Evolutionary conservation across 2,888 invertebrate genomes (phyloP).

Genomic region (Pristionchus arcanus): DNA sequence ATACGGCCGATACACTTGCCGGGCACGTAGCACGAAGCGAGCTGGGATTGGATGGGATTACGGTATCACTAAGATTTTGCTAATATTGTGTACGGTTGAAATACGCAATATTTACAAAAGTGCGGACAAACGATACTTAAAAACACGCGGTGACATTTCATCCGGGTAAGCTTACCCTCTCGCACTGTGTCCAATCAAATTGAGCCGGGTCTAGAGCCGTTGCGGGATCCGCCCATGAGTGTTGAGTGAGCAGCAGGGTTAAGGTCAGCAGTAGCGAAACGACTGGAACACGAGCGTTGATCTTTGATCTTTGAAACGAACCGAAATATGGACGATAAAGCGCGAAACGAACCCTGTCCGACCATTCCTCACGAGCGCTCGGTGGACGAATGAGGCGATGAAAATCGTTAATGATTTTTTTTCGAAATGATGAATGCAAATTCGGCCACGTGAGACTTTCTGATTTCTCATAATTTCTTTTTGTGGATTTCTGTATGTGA

Average conservation of each 20-base stretch:
- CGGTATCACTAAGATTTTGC: too few relatives aligned
- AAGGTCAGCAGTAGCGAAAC: background rate
- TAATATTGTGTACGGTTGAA: too few relatives aligned
- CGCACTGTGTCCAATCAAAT: background rate
- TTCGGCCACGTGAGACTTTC: too few relatives aligned
- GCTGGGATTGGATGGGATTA: background rate
- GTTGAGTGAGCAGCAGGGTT: background rate
- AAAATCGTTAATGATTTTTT: background rate
- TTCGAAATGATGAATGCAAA: background rate
- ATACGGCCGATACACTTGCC: background rate
- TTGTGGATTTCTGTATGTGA: background rate
- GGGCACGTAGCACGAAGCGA: background rate
- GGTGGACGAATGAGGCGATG: background rate
- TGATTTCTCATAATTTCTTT: background rate
- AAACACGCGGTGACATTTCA: too few relatives aligned
- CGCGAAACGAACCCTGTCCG: background rate
- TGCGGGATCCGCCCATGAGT: background rate
- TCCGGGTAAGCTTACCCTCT: background rate
- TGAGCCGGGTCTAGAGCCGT: background rate
- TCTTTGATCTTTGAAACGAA: background rate
- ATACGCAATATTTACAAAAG: too few relatives aligned
- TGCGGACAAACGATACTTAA: too few relatives aligned
- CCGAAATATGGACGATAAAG: background rate
- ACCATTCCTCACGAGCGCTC: background rate
- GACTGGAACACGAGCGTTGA: background rate